phyloP scores from a whole-genome alignment of 2,113 vertebrate genomes.

The Sorex fumeus region DNA sequence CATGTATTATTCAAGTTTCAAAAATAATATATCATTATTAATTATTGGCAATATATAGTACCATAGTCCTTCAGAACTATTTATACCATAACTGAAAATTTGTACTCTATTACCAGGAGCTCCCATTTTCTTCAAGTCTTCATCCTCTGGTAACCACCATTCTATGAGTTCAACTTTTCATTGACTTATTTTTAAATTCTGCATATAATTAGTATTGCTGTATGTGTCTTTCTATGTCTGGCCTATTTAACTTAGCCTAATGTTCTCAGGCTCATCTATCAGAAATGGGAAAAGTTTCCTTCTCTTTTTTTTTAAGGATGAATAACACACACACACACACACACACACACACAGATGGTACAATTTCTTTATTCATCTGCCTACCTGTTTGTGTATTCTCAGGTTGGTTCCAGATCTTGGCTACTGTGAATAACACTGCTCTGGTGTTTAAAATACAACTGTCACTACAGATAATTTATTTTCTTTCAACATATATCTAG shows the following conservation, averaged over 20 bases:
- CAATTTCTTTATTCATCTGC: conserved; percentile 26
- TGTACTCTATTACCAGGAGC: background rate
- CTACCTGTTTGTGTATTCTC: background rate
- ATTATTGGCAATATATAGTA: background rate
- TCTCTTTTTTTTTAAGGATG: background rate
- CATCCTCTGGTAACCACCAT: background rate
- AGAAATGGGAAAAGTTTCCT: background rate
- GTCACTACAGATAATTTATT: background rate
- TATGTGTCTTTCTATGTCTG: conserved; percentile 5
- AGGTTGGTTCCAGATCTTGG: conserved; percentile 15
- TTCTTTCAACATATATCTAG: conserved; percentile 12
- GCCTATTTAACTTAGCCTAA: conserved; percentile 16
- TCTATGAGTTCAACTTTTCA: background rate
- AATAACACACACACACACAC: background rate
- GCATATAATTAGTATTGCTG: conserved; percentile 21
- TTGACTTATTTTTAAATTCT: background rate
- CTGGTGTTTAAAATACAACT: background rate
- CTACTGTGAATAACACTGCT: conserved; percentile 4
- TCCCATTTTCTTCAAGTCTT: background rate
- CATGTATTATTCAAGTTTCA: background rate
- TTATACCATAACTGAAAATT: conserved; percentile 6
- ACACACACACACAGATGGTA: background rate
- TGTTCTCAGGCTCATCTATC: background rate
- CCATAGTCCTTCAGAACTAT: background rate
- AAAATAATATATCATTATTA: background rate